Base-by-base conservation (phyloP, 1,140 invertebrate genomes). In the Drosophila oshimai region DNA sequence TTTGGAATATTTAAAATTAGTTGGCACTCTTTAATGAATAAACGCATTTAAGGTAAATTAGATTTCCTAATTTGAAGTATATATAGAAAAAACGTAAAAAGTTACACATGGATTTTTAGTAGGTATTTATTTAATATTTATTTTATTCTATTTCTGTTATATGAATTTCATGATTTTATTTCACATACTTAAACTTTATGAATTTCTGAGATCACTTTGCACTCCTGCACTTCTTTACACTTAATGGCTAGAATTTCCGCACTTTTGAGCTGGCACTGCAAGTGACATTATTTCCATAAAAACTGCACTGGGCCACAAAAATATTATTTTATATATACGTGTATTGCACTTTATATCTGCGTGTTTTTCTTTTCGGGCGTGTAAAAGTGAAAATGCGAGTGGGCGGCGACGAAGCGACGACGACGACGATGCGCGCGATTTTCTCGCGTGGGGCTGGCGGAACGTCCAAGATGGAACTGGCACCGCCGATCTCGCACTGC, bases 231-330 rank as follows among this genome's bases (percentile, higher is more conserved):
- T 51, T 42, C 18, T 28, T 45, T 26, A 44, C 39, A 13, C 26
- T 15, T 71, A 9, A 34, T 39, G 62, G 47, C 79, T 60, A 64
- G 60, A 67, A 60, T 75, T 72, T 86, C 76, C 42, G 62, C 75
- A 68, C 50, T 53, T 20, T 49, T 49, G 20, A 28, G 36, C 29
- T 54, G 71, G 55, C 75, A 58, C 44, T 68, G 80, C 80, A 75
- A 67, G 80, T 79, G 80, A 86, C 80, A 86, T 80, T 71, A 87
- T 86, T 80, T 86, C 80, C 80, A 86, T 65, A 86, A 81, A 70
- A 75, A 73, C 55, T 86, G 77, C 77, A 76, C 47, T 77, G 65
- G 60, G 77, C 72, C 53, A 42, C 53, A 58, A 33, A 37, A 53
- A 41, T 53, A 62, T 61, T 70, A 75, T 70, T 79, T 71, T 36